Conservation (phyloP, 2,113 vertebrate species). For the Indicator maculatus region DNA sequence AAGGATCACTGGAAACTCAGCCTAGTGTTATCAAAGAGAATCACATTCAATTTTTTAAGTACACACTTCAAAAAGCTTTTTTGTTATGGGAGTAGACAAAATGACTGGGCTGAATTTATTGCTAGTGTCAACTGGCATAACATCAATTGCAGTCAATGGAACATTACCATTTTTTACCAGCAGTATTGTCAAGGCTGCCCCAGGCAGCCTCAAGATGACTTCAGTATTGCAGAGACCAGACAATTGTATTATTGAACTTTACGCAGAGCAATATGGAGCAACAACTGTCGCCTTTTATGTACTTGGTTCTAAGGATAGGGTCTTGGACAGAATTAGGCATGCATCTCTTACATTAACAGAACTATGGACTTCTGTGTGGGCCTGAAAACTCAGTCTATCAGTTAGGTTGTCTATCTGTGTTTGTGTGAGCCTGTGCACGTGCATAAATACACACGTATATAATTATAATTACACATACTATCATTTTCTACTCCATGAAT, state of each 20-base stretch:
- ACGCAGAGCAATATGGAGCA: background rate
- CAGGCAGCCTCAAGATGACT: background rate
- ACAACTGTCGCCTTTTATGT: background rate
- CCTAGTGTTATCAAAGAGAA: background rate
- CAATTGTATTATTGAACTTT: background rate
- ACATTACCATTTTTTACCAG: background rate
- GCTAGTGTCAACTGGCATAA: constrained; percentile 1
- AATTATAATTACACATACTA: constrained; percentile 5
- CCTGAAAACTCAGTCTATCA: background rate
- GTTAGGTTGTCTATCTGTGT: background rate
- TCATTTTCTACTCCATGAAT: constrained; percentile 22
- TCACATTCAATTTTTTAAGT: background rate
- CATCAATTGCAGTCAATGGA: background rate
- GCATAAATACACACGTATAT: background rate
- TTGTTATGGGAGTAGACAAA: background rate
- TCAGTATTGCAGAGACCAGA: background rate
- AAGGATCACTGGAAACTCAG: background rate
- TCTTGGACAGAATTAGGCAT: background rate
- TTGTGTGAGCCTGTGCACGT: background rate
- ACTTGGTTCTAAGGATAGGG: background rate
- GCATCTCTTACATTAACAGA: background rate
- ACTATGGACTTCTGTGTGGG: background rate
- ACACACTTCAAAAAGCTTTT: background rate
- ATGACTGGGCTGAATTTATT: background rate
- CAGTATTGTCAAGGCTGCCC: background rate